A percentile compares a stretch with the other conserved stretches of the same genome.
Evolutionary conservation across 37 sponge, comb jelly and placozoan genomes (phyloP).

Genomic region (Spongia lamella): DNA sequence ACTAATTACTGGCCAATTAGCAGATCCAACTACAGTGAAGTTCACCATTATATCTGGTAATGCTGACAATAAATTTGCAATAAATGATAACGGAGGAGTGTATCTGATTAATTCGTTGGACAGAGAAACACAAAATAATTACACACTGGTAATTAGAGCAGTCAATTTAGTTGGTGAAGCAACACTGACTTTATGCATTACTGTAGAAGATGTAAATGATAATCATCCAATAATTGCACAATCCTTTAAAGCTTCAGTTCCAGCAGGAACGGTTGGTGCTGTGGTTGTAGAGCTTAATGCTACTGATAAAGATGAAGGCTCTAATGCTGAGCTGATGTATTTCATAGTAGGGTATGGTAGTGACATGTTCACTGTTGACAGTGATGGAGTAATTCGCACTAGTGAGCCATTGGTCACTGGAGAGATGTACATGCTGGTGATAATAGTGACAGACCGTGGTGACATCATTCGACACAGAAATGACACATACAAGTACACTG

Average conservation of each 20-base stretch:
- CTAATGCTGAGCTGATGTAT: slow-evolving; percentile 68
- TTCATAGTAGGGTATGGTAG: slow-evolving; percentile 64
- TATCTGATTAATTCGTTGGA: slow-evolving; percentile 59
- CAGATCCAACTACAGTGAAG: slow-evolving; percentile 11
- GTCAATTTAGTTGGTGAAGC: slow-evolving; percentile 24
- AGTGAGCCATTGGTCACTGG: slow-evolving; percentile 27
- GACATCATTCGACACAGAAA: slow-evolving; percentile 6
- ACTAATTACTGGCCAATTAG: slow-evolving; percentile 28
- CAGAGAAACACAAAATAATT: slow-evolving; percentile 41
- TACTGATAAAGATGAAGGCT: slow-evolving; percentile 74
- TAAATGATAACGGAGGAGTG: slow-evolving; percentile 50
- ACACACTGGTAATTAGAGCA: slow-evolving; percentile 59
- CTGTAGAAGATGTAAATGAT: slow-evolving; percentile 82
- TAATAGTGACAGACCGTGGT: slow-evolving; percentile 67
- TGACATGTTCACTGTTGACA: slow-evolving; percentile 53
- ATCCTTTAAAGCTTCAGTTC: slow-evolving; percentile 45
- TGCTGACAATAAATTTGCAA: slow-evolving; percentile 43
- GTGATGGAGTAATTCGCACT: slow-evolving; percentile 49
- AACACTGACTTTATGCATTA: slow-evolving; percentile 38
- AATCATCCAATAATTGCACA: slow-evolving; percentile 61
- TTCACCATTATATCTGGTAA: slow-evolving; percentile 47
- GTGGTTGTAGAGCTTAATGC: slow-evolving; percentile 60
- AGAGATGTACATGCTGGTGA: slow-evolving; percentile 62
- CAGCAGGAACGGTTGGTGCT: slow-evolving; percentile 24
- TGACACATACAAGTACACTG: too few relatives aligned